phyloP scores from a whole-genome alignment of 2,113 vertebrate genomes.

The Rhinogobius similis region DNA sequence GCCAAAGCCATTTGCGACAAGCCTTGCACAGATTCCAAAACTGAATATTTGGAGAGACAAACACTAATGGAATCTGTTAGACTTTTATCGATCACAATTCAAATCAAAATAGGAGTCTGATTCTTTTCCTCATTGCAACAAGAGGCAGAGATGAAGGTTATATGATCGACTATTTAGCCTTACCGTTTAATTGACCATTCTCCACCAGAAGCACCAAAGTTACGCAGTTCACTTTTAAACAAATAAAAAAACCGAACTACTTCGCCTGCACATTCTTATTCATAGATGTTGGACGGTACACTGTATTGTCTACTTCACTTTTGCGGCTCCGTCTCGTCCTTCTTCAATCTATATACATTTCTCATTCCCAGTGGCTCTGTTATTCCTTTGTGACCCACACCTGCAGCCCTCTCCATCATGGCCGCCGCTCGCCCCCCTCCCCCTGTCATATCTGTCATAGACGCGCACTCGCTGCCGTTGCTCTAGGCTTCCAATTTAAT shows the following conservation, averaged over 20 bases:
- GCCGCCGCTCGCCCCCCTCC: constrained; percentile 44
- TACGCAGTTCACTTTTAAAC: background rate
- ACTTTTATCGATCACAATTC: no score
- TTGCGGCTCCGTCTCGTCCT: constrained; percentile 29
- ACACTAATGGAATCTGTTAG: no score
- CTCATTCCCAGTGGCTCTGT: constrained; percentile 32
- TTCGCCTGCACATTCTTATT: background rate
- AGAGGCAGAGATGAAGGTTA: no score
- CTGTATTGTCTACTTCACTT: constrained; percentile 1
- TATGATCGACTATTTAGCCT: no score
- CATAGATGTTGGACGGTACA: background rate
- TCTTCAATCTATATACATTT: constrained; percentile 32
- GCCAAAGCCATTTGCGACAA: no score
- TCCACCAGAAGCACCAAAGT: background rate
- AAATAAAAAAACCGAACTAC: background rate
- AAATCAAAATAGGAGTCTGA: no score
- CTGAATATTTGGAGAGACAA: no score
- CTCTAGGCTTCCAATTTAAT: constrained; percentile 81
- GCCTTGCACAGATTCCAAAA: no score
- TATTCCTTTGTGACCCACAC: constrained; percentile 55
- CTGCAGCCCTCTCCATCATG: constrained; percentile 52
- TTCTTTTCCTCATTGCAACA: no score
- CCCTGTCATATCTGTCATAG: constrained; percentile 73
- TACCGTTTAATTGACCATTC: no score
- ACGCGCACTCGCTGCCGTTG: constrained; percentile 59